Base-by-base conservation (phyloP, 1,140 invertebrate species). In the Condylostylus longicornis region DNA sequence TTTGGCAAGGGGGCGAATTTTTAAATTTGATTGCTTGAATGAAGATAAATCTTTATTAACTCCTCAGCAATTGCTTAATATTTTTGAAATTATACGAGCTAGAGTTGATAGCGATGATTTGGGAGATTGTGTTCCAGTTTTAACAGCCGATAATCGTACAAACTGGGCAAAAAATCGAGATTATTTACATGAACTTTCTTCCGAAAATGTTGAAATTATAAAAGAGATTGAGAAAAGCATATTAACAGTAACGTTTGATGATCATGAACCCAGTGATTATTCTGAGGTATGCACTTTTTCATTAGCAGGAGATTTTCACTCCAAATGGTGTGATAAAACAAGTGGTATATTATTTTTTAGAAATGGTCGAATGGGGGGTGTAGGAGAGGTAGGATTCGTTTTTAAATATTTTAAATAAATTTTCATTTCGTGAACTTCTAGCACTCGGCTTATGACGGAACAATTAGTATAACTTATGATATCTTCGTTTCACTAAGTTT, bases 101-200 rank as follows among this genome's bases (percentile, higher is more conserved):
- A 52, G 45, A 4, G 29, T 57, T 8, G 52, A 55, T 33, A 50
- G 48, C 21, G 54, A 56, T 23, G 44, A 51, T 1, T 50, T 70
- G 4, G 64, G 63, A 5, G 51, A 62, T 20, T 74, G 74, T 38
- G 50, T 82, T 5, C 71, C 70, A 22, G 63, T 70, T 10, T 54
- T 81, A 8, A 80, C 77, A 3, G 74, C 77, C 38, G 71, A 69
- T 28, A 68, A 80, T 32, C 58, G 72, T 3, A 62, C 66, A 15
- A 56, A 56, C 0, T 79, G 78, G 79, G 74, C 75, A 13, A 61
- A 68, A 47, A 64, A 62, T 40, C 48, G 61, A n/a, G 53, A 66
- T 32, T 69, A 59, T 41, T 25, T 66, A 4, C 39, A 45, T 29
- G 76, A 76, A 46, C 47, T 62, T 7, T 69, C 57, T 10, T 69